phyloP scores from a whole-genome alignment of 2,888 invertebrate genomes.

The Periphyllus acericola region DNA sequence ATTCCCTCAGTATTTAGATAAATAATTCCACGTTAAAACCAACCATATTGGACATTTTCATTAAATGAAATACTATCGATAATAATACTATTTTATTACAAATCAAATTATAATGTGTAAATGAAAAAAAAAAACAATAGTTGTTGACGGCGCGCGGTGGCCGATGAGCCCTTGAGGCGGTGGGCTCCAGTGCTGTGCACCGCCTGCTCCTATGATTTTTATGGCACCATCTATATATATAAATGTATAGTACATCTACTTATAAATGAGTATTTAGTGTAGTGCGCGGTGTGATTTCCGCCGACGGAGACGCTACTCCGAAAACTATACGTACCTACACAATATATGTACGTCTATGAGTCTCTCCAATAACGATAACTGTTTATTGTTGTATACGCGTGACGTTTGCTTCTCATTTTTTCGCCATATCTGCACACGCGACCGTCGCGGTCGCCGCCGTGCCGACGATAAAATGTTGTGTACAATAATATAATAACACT shows the following conservation, averaged over 20 bases:
- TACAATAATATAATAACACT: background rate
- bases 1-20: no score
- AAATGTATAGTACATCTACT: background rate
- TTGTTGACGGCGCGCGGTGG: background rate
- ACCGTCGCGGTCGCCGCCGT: background rate
- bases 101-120: no score
- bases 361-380: conserved; percentile 20
- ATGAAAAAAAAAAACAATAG: no score
- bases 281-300: background rate
- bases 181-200: no score
- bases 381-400: conserved; percentile 23
- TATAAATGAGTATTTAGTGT: background rate
- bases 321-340: background rate
- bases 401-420: conserved; percentile 25
- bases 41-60: no score
- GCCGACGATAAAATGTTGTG: background rate
- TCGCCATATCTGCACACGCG: background rate
- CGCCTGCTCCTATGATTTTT: no score
- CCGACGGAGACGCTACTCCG: background rate
- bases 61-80: no score
- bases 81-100: no score
- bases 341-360: background rate
- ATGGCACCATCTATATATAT: no score
- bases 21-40: no score
- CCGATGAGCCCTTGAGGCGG: no score